These are phyloP conservation scores for Lochmaea capreae DNA, from an alignment of 2,888 invertebrate species.

Conservation along the genomic window DNA sequence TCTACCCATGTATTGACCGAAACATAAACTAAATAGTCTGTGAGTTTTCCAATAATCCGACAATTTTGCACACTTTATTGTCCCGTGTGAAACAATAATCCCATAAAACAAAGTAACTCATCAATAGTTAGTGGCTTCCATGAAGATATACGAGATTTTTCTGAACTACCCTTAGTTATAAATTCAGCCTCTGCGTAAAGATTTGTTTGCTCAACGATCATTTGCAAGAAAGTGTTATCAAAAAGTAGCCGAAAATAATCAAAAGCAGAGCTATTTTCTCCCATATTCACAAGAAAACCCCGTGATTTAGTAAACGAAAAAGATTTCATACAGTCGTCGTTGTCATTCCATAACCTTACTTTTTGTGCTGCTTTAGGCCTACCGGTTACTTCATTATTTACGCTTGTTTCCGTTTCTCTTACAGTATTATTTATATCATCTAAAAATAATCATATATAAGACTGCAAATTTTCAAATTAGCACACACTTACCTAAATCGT, in stretches of 20 bases:
- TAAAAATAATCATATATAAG: not conserved
- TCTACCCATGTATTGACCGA: no score
- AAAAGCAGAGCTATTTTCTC: slow-evolving; percentile 11
- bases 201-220: slow-evolving; percentile 17
- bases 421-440: not conserved
- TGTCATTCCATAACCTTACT: not conserved
- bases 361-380: slow-evolving; percentile 1
- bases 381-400: not conserved
- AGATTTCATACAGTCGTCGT: not conserved
- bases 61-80: slow-evolving; percentile 7
- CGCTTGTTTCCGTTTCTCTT: not conserved
- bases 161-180: not conserved
- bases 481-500: not conserved
- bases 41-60: slow-evolving; percentile 19
- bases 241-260: slow-evolving; percentile 12
- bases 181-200: slow-evolving; percentile 6
- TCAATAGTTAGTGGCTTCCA: slow-evolving; percentile 11
- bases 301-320: not conserved
- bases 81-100: slow-evolving; percentile 15
- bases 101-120: slow-evolving; percentile 21
- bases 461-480: not conserved
- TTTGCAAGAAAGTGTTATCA: not conserved
- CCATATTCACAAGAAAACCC: slow-evolving; percentile 2
- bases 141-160: slow-evolving; percentile 5
- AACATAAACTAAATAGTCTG: no score